These are phyloP conservation scores for Aphidoletes aphidimyza DNA, from an alignment of 2,888 invertebrate species.

Conservation along the genomic window DNA sequence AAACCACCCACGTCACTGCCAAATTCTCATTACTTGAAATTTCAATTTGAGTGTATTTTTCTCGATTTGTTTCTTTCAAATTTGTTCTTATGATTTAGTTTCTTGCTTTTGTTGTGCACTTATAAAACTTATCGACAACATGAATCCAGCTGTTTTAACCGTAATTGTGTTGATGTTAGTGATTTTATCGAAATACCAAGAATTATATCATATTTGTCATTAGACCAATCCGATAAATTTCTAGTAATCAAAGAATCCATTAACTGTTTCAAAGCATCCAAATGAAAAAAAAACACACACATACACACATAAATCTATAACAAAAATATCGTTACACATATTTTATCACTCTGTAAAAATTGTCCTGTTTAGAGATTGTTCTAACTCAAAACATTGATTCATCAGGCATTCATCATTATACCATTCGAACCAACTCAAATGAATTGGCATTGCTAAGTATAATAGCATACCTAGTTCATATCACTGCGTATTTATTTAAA, in stretches of 20 bases:
- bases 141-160: background rate
- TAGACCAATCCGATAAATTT: background rate
- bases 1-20: too few relatives aligned
- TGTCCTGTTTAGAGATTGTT: background rate
- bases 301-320: too few relatives aligned
- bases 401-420: too few relatives aligned
- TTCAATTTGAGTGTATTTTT: background rate
- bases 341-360: background rate
- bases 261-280: background rate
- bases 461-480: too few relatives aligned
- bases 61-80: background rate
- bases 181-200: too few relatives aligned
- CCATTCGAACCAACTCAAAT: too few relatives aligned
- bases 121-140: background rate
- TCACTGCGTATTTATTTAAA: too few relatives aligned
- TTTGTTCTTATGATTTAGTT: background rate
- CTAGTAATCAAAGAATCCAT: background rate
- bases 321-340: too few relatives aligned
- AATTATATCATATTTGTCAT: constrained; percentile 29
- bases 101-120: constrained; percentile 17
- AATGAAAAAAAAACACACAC: background rate
- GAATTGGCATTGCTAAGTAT: too few relatives aligned
- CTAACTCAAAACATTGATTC: too few relatives aligned
- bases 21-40: background rate
- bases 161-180: constrained; percentile 17